Evolutionary conservation across 2,113 vertebrate genomes (phyloP).

Genomic region (Clinocottus analis): DNA sequence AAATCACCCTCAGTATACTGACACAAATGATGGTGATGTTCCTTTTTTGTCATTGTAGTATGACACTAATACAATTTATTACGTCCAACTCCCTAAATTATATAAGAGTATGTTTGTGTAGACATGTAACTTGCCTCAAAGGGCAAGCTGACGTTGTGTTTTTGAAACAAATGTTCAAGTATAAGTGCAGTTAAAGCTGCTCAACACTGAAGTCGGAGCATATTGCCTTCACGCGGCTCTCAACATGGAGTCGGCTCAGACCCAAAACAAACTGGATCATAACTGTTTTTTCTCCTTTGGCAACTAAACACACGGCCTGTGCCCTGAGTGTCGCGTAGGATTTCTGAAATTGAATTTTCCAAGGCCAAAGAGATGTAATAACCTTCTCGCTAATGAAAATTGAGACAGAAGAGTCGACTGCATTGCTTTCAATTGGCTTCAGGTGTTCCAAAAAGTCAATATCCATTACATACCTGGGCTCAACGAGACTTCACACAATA

Average conservation of each 20-base stretch:
- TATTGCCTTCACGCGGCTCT: background rate
- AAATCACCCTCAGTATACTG: background rate
- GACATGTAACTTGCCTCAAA: background rate
- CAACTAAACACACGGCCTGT: background rate
- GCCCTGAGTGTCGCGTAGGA: conserved; percentile 33
- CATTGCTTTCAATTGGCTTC: conserved; percentile 40
- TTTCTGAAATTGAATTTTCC: conserved; percentile 60
- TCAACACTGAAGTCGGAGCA: background rate
- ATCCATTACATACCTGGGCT: conserved; percentile 36
- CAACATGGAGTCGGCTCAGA: background rate
- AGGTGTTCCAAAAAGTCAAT: conserved; percentile 47
- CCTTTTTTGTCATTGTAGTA: background rate
- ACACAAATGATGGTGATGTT: background rate
- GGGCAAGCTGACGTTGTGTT: background rate
- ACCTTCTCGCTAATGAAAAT: conserved; percentile 44
- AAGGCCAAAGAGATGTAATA: conserved; percentile 53
- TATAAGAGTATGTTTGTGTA: background rate
- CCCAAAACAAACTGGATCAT: background rate
- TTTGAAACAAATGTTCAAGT: conserved; percentile 17
- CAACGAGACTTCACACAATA: conserved; percentile 13
- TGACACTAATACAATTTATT: too few relatives aligned
- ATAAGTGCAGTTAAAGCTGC: background rate
- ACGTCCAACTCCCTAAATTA: background rate
- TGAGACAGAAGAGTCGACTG: conserved; percentile 32
- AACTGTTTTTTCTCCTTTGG: conserved; percentile 17